These are phyloP conservation scores for Parotocinclus haroldoi DNA, from an alignment of 2,797 vertebrate species.

Conservation along the genomic window DNA sequence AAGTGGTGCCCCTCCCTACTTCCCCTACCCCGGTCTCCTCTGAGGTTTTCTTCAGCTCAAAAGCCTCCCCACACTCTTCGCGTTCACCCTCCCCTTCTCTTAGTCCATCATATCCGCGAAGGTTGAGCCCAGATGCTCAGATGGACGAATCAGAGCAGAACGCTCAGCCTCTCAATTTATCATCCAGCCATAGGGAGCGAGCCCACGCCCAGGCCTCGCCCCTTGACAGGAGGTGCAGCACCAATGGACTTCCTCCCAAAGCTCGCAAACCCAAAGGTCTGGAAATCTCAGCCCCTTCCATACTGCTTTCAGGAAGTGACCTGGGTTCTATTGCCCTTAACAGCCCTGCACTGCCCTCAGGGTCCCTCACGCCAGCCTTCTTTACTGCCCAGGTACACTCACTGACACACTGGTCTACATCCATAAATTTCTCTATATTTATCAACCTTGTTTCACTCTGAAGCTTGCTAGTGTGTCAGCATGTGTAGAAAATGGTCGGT, in stretches of 20 bases:
- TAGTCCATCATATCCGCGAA: constrained; percentile 70
- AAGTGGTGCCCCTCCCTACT: constrained; percentile 77
- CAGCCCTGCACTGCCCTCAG: constrained; percentile 83
- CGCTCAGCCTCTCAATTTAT: constrained; percentile 81
- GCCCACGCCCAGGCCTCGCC: constrained; percentile 47
- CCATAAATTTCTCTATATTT: not conserved
- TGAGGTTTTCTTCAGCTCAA: constrained; percentile 61
- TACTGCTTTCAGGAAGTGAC: constrained; percentile 82
- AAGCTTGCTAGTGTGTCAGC: not conserved
- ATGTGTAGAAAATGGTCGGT: constrained; percentile 34
- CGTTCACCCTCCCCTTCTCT: constrained; percentile 72
- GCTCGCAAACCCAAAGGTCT: constrained; percentile 86
- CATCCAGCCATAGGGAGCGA: constrained; percentile 80
- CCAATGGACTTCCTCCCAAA: constrained; percentile 75
- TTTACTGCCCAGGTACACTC: constrained; percentile 82
- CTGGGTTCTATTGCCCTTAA: constrained; percentile 82
- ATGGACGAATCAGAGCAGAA: constrained; percentile 66
- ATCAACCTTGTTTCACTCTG: not conserved
- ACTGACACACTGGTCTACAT: not conserved
- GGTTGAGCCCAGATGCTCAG: constrained; percentile 76
- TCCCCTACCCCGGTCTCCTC: constrained; percentile 69
- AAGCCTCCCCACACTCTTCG: constrained; percentile 64
- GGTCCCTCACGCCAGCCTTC: constrained; percentile 84
- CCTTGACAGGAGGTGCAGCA: constrained; percentile 50
- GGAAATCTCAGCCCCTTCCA: constrained; percentile 81